Base-by-base conservation (phyloP, 2,888 invertebrate species). In the Drosophila prostipennis region DNA sequence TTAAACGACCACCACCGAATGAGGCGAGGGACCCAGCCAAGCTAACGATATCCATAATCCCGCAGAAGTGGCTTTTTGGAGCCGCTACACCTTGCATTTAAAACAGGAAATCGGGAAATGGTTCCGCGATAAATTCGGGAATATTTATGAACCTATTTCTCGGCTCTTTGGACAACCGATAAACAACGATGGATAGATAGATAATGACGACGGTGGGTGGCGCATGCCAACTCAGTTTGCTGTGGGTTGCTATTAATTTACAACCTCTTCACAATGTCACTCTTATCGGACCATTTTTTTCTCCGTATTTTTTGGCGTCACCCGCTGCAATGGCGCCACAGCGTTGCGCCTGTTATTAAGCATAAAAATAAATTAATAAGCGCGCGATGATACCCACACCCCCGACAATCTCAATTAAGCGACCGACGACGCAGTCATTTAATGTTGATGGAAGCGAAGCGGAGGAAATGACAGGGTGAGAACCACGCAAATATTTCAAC, bases 281-380 rank as follows among this genome's bases (percentile, higher is more conserved):
- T 37, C 63, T 75, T 49, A 63, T 80, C 74, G 58, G 6, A 34
- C 40, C 36, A 11, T 7, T 29, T 51, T 26, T 26, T 36, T 42
- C 19, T 32, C 16, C n/a, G 19, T 37, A 40, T n/a, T 43, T 42
- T 55, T 26, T 65, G 60, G 45, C 49, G 70, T 53, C 59, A 60
- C 37, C 42, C 16, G 42, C 37, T 42, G 67, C 40, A 56, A 56
- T 67, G 79, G 71, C 76, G 87, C 78, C 84, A 74, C 29, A 3
- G 14, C n/a, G n/a, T 36, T 63, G 48, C 64, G 68, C 59, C 59
- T 70, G 76, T 80, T 87, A 80, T 84, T 84, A 80, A 87, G 70
- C 84, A 81, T 87, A 81, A 84, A 87, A 78, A 80, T 84, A 84
- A 81, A 87, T 87, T 78, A 81, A 81, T 78, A 82, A 80, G 54